Evolutionary conservation across 1,140 invertebrate genomes (phyloP), one percentile per base, ranked within the genome.

Genomic region (Solenopsis fugax): DNA sequence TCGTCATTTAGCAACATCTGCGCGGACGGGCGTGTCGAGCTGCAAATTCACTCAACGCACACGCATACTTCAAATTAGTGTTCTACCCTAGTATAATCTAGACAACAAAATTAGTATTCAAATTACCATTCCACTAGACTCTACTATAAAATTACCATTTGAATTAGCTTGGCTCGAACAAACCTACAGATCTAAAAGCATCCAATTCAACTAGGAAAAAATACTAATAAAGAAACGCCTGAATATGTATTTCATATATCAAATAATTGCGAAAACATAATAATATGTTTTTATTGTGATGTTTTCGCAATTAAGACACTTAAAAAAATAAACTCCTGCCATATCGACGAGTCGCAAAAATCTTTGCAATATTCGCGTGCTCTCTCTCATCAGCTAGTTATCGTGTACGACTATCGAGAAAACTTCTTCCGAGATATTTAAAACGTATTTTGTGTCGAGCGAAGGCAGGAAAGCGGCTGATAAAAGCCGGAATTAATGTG

Each of bases 41-140:
- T 82, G 54, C 52, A 89, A 89, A 89, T 90, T 82, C 75, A 87
- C 71, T 90, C 85, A 48, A 60, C 62, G 69, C 41, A 34, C 72
- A 58, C 45, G 71, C 89, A 90, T 84, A 89, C 85, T 87, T 54
- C 88, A 86, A 72, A 89, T 89, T 89, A 87, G 82, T 60, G 84
- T 86, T 81, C 76, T 64, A 81, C 41, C 50, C 62, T 41, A 56
- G 67, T 21, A 50, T 82, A 60, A 29, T 73, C 48, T 45, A 80
- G 76, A 76, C 86, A 89, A 89, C 88, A 77, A 81, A 89, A 89
- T 89, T 89, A 89, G 82, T 86, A 89, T 89, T 89, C 82, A 89
- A 89, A 89, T 89, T 89, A 89, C 48, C 54, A 24, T 34, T 72
- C 52, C 67, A 60, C 58, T 41, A 80, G 34, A 80, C n/a, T 56